These are phyloP conservation scores for Lagodon rhomboides DNA, from an alignment of 2,797 vertebrate species.

Conservation along the genomic window DNA sequence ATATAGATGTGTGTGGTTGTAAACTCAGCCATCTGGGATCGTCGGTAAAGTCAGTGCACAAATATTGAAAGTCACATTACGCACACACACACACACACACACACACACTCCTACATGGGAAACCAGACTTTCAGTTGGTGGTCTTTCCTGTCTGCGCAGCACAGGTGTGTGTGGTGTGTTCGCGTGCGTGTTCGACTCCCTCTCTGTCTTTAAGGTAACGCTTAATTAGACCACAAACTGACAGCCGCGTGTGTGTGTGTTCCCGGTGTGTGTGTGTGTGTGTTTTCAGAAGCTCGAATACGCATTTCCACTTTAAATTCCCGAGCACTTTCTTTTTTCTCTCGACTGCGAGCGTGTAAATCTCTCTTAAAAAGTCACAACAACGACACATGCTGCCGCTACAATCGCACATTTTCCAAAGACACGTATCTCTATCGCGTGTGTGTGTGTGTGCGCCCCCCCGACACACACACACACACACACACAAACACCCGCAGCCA, in stretches of 20 bases:
- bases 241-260: conserved; percentile 76
- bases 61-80: conserved; percentile 48
- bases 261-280: conserved; percentile 18
- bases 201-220: conserved; percentile 72
- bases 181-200: conserved; percentile 57
- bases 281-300: conserved; percentile 20
- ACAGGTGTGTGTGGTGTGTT: conserved; percentile 77
- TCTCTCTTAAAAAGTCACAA: conserved; percentile 33
- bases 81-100: conserved; percentile 33
- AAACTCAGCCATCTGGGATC: conserved; percentile 25
- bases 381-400: not conserved
- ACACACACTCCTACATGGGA: conserved; percentile 62
- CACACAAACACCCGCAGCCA: conserved; percentile 59
- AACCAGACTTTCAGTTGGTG: conserved; percentile 86
- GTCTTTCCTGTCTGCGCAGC: conserved; percentile 83
- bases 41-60: conserved; percentile 26
- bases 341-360: conserved; percentile 21
- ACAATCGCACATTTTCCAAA: conserved; percentile 34
- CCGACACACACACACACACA: too few species aligned
- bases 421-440: conserved; percentile 35
- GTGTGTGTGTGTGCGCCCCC: too few species aligned
- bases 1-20: too few species aligned
- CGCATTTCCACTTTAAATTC: conserved; percentile 23
- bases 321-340: not conserved
- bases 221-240: conserved; percentile 95